Evolutionary conservation across 2,797 vertebrate genomes (phyloP), one percentile per base, ranked within the genome.

Genomic region (Buceros bicornis): DNA sequence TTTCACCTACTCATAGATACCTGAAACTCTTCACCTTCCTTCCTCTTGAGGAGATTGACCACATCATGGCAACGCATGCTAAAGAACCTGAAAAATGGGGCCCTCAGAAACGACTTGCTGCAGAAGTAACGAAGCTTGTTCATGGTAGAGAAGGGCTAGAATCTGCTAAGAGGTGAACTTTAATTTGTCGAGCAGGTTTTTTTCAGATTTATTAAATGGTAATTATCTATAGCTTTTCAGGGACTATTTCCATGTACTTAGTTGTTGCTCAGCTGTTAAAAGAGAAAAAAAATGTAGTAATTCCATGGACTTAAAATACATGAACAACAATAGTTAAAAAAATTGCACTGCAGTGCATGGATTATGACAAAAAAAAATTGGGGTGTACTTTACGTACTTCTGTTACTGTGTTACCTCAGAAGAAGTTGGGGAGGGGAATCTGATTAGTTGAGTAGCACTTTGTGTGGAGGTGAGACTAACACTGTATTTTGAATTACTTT

Each of bases 111-210:
- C 98, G 99, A 13, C 98, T 99, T 77, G 99, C 99, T 8, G 99
- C 99, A 10, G 99, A 99, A 97, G 99, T 99, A 73, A 99, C 99
- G 25, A 99, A 99, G 81, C 98, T 99, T 56, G 99, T 99, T 81
- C 99, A 99, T 43, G 99, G 99, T 10, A 99, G 98, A 93, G 99
- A 99, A 25, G 99, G 99, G 8, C 97, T 99, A 9, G 98, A 99
- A 91, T 99, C 98, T 40, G 99, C 99, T 22, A 99, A 99, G 95
- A 99, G 99, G 99, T 99, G 45, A 95, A 81, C 35, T 95, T 54
- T 50, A 25, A 74, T 80, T 89, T 64, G 21, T 74, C 0, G 0
- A 57, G 29, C 19, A 37, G 13, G 71, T 89, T 76, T 77, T 26
- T 72, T 82, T 87, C 20, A 71, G 25, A 53, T 64, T 37, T 86